These are phyloP conservation scores for Aplocera efformata DNA, from an alignment of 2,888 invertebrate species.

Conservation along the genomic window DNA sequence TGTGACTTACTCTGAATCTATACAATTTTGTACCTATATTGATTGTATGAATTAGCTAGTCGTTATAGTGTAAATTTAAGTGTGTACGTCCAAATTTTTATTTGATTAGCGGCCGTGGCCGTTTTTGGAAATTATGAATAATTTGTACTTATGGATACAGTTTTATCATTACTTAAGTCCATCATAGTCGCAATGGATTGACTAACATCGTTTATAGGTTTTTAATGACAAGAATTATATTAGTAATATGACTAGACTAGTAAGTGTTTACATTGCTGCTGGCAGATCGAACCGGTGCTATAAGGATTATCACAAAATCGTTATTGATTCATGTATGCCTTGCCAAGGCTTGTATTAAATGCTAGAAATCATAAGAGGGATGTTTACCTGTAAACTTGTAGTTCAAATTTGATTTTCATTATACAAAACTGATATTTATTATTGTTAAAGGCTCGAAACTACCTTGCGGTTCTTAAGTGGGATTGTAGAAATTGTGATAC, in stretches of 20 bases:
- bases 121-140: constrained; percentile 39
- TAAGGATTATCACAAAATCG: constrained; percentile 18
- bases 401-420: constrained; percentile 19
- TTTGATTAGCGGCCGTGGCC: constrained; percentile 48
- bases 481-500: constrained; percentile 9
- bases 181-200: constrained; percentile 28
- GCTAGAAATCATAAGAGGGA: constrained; percentile 9
- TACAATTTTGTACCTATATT: constrained; percentile 37
- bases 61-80: constrained; percentile 49
- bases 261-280: constrained; percentile 12
- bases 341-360: constrained; percentile 16
- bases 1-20: constrained; percentile 39
- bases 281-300: constrained; percentile 27
- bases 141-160: constrained; percentile 50
- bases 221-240: constrained; percentile 25
- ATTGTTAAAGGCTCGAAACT: constrained; percentile 6
- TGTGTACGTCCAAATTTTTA: constrained; percentile 51
- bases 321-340: constrained; percentile 13
- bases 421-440: too few relatives aligned
- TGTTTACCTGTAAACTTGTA: constrained; percentile 21
- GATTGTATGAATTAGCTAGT: constrained; percentile 58
- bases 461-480: constrained; percentile 7
- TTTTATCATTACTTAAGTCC: constrained; percentile 32
- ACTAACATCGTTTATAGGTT: constrained; percentile 26
- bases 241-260: constrained; percentile 16